Conservation (phyloP, 23 tunicate species). For the Clavelina lepadiformis region DNA sequence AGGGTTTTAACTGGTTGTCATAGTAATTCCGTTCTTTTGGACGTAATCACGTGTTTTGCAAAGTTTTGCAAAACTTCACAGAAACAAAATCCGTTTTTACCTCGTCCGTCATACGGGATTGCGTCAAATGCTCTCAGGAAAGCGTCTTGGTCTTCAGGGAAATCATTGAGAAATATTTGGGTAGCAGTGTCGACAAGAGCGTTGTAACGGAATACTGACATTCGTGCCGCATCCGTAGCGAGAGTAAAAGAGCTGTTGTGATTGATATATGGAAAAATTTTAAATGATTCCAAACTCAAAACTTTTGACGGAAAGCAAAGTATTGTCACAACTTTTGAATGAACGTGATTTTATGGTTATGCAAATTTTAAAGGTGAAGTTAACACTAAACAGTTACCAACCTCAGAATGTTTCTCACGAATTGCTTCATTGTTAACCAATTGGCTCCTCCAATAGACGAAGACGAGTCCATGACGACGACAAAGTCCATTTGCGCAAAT, state of each 20-base stretch:
- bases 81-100: slow-evolving; percentile 5
- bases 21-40: no score
- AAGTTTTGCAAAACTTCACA: no score
- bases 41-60: no score
- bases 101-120: slow-evolving; percentile 32
- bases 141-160: slow-evolving; percentile 9
- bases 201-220: slow-evolving; percentile 25
- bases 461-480: no score
- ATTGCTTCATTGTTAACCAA: slow-evolving; percentile 26
- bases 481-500: slow-evolving; percentile 43
- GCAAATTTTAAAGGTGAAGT: no score
- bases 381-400: no score
- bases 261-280: no score
- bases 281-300: no score
- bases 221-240: not conserved
- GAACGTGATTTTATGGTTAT: no score
- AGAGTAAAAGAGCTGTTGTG: not conserved
- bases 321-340: no score
- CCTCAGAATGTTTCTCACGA: slow-evolving; percentile 35
- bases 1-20: no score
- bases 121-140: slow-evolving; percentile 39
- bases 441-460: slow-evolving; percentile 35
- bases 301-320: no score
- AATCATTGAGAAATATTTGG: slow-evolving; percentile 30
- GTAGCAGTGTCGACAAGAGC: slow-evolving; percentile 18